Evolutionary conservation across 2,113 vertebrate species (phyloP), one percentile per base, ranked within the genome.

Genomic region (Geococcyx californianus): DNA sequence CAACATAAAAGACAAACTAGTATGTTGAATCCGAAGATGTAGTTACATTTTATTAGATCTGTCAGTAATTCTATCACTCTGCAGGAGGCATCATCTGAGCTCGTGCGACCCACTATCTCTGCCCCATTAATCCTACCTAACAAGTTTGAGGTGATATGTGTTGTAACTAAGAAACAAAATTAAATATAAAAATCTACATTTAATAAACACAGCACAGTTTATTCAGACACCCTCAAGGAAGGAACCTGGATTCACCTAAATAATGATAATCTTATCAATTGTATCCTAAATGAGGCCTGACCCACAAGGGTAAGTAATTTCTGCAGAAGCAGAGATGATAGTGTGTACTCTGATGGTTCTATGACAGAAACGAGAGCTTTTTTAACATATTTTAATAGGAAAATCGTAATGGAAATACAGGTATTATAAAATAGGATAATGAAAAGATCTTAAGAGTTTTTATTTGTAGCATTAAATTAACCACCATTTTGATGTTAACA

Each of bases 21-120:
- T 33, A 74, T 17, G 59, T n/a, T 95, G 84, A 80, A 81, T 86
- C 34, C 2, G 13, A 95, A 91, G 60, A 4, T 16, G 73, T 45
- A 85, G 72, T 88, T 95, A 94, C 79, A 64, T 76, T 89, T 95
- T 94, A 96, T 97, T 96, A 92, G 86, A 91, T 75, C 78, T 94
- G 92, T 87, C 94, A 97, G 81, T 94, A 94, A 91, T 87, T 91
- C 89, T 94, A 85, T 84, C 93, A 91, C 91, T 93, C 93, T 34
- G 59, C 78, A 93, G 94, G 94, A 96, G 79, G 73, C 59, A 87
- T 6, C 17, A 87, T 60, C 54, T 1, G 0, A 93, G 83, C 87
- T 74, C 10, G 4, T n/a, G 84, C 40, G 90, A 86, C 72, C 55
- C 33, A 34, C 52, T 62, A 83, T 25, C 60, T 84, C 75, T 91